Evolutionary conservation across 92 coral and sea anemone species (phyloP).

Genomic region (Bergia puertoricense): DNA sequence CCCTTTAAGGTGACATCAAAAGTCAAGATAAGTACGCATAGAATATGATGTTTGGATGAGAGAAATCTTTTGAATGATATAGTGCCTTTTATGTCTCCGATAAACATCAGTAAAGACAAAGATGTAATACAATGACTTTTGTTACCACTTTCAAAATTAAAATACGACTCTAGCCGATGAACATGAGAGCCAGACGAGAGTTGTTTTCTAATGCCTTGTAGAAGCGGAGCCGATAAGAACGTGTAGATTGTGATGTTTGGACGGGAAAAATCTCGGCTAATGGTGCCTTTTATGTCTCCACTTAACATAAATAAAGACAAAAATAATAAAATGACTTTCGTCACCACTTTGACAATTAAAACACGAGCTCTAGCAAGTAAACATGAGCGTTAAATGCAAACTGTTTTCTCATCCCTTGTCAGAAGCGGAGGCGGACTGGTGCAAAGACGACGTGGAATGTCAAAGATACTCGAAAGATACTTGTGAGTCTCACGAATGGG

Average conservation of each 20-base stretch:
- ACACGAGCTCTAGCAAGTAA: neutral
- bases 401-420: neutral
- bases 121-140: no score
- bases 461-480: slow-evolving; percentile 61
- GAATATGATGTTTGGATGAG: no score
- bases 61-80: no score
- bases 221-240: slow-evolving; percentile 20
- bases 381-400: neutral
- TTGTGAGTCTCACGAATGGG: slow-evolving; percentile 81
- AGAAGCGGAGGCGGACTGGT: slow-evolving; percentile 61
- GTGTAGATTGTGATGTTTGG: no score
- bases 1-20: no score
- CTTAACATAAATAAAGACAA: neutral
- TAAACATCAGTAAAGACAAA: neutral
- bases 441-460: slow-evolving; percentile 79
- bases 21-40: no score
- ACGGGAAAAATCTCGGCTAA: no score
- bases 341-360: neutral
- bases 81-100: neutral
- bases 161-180: neutral
- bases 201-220: neutral
- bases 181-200: neutral
- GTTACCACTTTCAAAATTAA: neutral
- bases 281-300: neutral
- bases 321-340: no score